Conservation (phyloP, 37 sponge, comb jelly and placozoan genomes). For the Beroe ovata region DNA sequence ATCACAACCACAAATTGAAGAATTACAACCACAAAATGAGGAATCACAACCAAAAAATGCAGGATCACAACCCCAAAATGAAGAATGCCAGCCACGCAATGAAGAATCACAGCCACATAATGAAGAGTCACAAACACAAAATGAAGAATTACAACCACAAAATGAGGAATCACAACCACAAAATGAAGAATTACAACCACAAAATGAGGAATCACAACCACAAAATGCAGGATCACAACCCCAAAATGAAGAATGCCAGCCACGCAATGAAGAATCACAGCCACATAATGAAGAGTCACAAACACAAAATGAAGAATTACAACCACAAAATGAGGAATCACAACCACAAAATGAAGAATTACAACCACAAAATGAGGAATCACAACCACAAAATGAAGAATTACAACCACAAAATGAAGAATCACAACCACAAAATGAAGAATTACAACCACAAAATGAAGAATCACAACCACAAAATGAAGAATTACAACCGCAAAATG, state of each 20-base stretch:
- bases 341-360: constrained; percentile 2
- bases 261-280: constrained; percentile 11
- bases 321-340: constrained; percentile 37
- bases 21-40: constrained; percentile 1
- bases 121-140: constrained; percentile 24
- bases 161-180: not conserved
- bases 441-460: constrained; percentile 21
- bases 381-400: constrained; percentile 27
- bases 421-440: constrained; percentile 39
- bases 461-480: constrained; percentile 30
- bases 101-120: constrained; percentile 7
- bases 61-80: constrained; percentile 17
- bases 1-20: constrained; percentile 16
- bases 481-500: not conserved
- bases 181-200: constrained; percentile 19
- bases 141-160: constrained; percentile 9
- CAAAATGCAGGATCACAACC: not conserved
- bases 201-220: too few relatives aligned
- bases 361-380: constrained; percentile 15
- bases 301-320: constrained; percentile 10
- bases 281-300: not conserved
- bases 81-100: constrained; percentile 8
- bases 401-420: constrained; percentile 33
- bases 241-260: too few relatives aligned
- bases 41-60: constrained; percentile 17